These are phyloP conservation scores for Mastomys natalensis DNA, from an alignment of 2,113 vertebrate genomes.

Conservation along the genomic window DNA sequence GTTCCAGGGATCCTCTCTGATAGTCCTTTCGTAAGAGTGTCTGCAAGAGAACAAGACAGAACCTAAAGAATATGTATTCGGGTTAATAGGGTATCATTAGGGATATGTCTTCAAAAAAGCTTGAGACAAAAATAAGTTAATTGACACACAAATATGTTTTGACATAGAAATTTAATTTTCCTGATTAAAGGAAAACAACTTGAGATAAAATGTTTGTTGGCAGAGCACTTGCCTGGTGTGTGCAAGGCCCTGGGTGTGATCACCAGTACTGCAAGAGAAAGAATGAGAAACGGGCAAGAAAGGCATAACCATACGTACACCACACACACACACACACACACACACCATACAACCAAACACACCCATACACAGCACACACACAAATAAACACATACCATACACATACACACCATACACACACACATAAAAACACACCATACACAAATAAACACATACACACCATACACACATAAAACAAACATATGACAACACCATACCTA, in stretches of 20 bases:
- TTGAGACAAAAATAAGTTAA: constrained; percentile 54
- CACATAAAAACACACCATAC: no score
- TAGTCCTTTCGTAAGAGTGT: neutral
- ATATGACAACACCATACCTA: no score
- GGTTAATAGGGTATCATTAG: constrained; percentile 44
- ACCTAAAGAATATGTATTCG: neutral
- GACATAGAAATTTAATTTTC: constrained; percentile 21
- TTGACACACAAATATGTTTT: constrained; percentile 30
- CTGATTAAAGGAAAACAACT: constrained; percentile 36
- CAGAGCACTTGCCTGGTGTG: neutral
- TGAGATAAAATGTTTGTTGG: neutral
- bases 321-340: neutral
- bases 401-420: neutral
- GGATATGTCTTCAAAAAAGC: constrained; percentile 50
- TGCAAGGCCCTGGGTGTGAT: neutral
- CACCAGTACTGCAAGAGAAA: neutral
- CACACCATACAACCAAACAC: neutral
- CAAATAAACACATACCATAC: no score
- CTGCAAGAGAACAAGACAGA: neutral
- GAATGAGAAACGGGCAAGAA: neutral
- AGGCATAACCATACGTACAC: neutral
- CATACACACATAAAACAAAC: no score
- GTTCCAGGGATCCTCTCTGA: neutral
- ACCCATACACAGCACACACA: neutral
- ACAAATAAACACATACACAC: no score